phyloP scores from a whole-genome alignment of 2,888 invertebrate genomes.

The Odontocerum albicorne region DNA sequence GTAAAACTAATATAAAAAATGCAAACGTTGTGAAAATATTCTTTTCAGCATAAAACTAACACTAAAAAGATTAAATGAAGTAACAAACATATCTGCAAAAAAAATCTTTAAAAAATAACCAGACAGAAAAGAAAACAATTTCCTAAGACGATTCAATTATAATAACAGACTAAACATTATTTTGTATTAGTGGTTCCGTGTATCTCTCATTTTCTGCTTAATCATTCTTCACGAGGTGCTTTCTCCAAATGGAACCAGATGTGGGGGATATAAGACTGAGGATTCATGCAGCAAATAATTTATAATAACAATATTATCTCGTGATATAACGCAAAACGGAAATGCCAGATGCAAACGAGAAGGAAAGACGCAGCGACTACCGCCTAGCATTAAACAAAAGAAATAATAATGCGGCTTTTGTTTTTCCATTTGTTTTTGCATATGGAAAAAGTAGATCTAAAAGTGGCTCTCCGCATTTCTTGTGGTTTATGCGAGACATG shows the following conservation, averaged over 20 bases:
- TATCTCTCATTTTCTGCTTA: too few relatives aligned
- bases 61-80: too few relatives aligned
- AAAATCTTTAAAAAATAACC: too few relatives aligned
- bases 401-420: slow-evolving; percentile 21
- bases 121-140: too few relatives aligned
- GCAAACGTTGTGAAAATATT: too few relatives aligned
- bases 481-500: slow-evolving; percentile 13
- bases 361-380: slow-evolving; percentile 17
- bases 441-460: not conserved
- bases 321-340: slow-evolving; percentile 37
- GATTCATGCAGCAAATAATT: slow-evolving; percentile 28
- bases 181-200: too few relatives aligned
- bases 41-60: too few relatives aligned
- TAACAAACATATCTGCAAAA: too few relatives aligned
- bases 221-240: too few relatives aligned
- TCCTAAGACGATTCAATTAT: too few relatives aligned
- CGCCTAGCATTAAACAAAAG: slow-evolving; percentile 18
- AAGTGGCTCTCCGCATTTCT: slow-evolving; percentile 1
- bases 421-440: slow-evolving; percentile 12
- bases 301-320: slow-evolving; percentile 33
- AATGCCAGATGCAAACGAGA: slow-evolving; percentile 36
- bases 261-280: slow-evolving; percentile 21
- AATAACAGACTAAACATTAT: too few relatives aligned
- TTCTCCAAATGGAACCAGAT: slow-evolving; percentile 20
- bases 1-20: too few relatives aligned